Percentiles rank a stretch among this genome's conserved stretches.
Conservation (phyloP, 2,113 vertebrate genomes). For the Hystrix brachyura region DNA sequence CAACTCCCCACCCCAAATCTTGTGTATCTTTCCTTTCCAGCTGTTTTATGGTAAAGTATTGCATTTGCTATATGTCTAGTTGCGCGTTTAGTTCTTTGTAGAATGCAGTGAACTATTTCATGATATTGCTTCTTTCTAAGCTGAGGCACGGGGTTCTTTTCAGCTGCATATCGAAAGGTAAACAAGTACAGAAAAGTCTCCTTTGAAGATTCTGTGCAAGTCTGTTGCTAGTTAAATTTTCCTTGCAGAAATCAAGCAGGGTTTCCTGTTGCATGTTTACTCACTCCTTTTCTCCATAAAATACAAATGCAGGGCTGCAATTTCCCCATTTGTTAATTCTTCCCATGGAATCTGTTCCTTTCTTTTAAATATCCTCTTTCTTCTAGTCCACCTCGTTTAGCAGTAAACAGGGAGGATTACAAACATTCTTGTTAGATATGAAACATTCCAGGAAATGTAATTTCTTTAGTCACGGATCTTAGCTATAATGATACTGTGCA, state of each 20-base stretch:
- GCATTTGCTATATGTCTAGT: not conserved
- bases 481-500: slow-evolving; percentile 70
- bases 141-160: slow-evolving; percentile 14
- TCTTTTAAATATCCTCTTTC: slow-evolving; percentile 78
- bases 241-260: slow-evolving; percentile 76
- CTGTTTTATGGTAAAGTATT: not conserved
- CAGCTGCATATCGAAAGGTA: slow-evolving; percentile 71
- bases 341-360: slow-evolving; percentile 65
- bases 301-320: slow-evolving; percentile 65
- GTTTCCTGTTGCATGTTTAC: slow-evolving; percentile 82
- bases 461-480: slow-evolving; percentile 83
- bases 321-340: slow-evolving; percentile 81
- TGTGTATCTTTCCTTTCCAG: not conserved
- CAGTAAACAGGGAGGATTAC: slow-evolving; percentile 81
- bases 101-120: not conserved
- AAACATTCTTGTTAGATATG: slow-evolving; percentile 82
- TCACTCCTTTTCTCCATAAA: slow-evolving; percentile 36
- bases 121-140: slow-evolving; percentile 27
- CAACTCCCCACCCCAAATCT: not conserved
- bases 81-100: not conserved
- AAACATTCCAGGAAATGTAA: slow-evolving; percentile 85
- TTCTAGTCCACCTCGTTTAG: slow-evolving; percentile 79
- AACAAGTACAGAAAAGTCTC: slow-evolving; percentile 73
- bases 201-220: slow-evolving; percentile 77
- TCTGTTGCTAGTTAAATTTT: slow-evolving; percentile 81